Conservation (phyloP, 2,797 vertebrate species). For the Pipistrellus pipistrellus region DNA sequence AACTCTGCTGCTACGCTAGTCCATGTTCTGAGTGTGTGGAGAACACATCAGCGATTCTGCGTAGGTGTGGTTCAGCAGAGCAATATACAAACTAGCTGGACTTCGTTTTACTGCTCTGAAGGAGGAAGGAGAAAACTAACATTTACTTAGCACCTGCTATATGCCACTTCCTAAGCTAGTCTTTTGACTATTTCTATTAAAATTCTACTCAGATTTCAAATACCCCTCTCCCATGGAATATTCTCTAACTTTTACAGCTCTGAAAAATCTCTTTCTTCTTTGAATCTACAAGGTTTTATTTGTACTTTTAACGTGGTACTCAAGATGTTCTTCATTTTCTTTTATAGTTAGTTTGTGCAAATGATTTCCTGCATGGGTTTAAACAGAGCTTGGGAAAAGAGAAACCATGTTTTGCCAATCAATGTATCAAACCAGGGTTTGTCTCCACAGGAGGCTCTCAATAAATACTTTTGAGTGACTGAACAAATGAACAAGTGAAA, state of each 20-base stretch:
- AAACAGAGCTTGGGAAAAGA: background rate
- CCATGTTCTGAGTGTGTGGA: too few species aligned
- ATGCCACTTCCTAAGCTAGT: background rate
- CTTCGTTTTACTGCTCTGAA: background rate
- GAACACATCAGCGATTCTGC: background rate
- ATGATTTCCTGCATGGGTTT: conserved; percentile 27
- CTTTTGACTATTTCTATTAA: background rate
- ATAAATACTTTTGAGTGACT: background rate
- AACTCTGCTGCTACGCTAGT: background rate
- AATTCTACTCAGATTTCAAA: background rate
- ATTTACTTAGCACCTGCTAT: background rate
- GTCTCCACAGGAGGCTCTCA: background rate
- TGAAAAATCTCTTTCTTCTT: conserved; percentile 27
- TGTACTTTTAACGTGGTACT: background rate
- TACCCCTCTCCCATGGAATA: background rate
- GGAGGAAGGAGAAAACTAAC: background rate
- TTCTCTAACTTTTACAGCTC: background rate
- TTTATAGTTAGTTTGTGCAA: conserved; percentile 1
- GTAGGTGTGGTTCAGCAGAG: background rate
- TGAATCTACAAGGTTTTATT: conserved; percentile 14
- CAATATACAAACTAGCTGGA: background rate
- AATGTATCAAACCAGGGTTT: background rate
- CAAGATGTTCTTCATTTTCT: conserved; percentile 27
- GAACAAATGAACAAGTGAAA: background rate
- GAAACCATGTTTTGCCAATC: background rate